Evolutionary conservation across 2,113 vertebrate genomes (phyloP).

Genomic region (Xiphophorus couchianus): DNA sequence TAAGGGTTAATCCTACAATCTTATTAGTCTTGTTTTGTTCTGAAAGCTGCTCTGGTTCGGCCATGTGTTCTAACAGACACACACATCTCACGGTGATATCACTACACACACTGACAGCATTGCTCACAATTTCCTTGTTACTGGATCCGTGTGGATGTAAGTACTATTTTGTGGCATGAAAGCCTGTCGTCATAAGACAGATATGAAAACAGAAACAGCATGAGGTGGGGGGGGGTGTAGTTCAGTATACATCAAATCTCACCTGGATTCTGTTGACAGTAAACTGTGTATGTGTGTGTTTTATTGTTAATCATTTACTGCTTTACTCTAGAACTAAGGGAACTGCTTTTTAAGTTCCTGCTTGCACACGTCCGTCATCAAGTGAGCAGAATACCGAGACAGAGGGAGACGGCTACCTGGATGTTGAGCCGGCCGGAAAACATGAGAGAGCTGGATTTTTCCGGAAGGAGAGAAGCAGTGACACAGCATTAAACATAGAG

Average conservation of each 20-base stretch:
- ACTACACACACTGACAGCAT: background rate
- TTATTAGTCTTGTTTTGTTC: too few species aligned
- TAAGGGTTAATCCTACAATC: background rate
- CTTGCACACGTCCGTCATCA: background rate
- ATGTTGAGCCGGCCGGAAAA: slow-evolving; percentile 56
- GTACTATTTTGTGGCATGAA: slow-evolving; percentile 37
- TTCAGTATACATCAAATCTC: slow-evolving; percentile 12
- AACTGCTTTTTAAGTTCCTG: slow-evolving; percentile 4
- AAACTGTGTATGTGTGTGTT: background rate
- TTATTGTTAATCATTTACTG: background rate
- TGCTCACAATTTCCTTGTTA: background rate
- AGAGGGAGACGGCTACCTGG: slow-evolving; percentile 29
- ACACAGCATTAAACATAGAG: slow-evolving; percentile 40
- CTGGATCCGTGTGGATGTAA: slow-evolving; percentile 1
- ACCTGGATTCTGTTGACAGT: slow-evolving; percentile 20
- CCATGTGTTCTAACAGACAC: background rate
- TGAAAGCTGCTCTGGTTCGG: background rate
- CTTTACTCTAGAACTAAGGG: background rate
- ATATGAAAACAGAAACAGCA: slow-evolving; percentile 22
- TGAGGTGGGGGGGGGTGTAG: slow-evolving; percentile 11
- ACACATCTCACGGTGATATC: background rate
- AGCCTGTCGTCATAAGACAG: slow-evolving; percentile 24
- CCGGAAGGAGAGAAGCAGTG: slow-evolving; percentile 59
- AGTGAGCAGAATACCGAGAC: slow-evolving; percentile 14
- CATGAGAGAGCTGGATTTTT: slow-evolving; percentile 43